Base-by-base conservation (phyloP, 2,888 invertebrate genomes). In the Cryptus viduatorius region DNA sequence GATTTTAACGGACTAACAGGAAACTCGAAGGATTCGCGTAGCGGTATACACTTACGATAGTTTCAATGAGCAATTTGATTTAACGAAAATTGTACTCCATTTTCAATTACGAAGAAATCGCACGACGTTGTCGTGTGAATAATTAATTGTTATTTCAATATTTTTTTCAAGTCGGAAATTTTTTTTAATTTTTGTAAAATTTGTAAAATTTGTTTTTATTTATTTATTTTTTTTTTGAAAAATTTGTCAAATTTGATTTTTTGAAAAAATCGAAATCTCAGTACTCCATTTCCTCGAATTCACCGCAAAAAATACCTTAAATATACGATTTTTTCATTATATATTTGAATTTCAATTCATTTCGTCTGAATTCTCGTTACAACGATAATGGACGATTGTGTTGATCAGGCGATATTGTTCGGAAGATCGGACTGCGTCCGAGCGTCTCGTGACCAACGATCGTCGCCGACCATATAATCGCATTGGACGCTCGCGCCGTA, bases 381-480 rank as follows among this genome's bases (percentile, higher is more conserved):
- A 61, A 61, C 59, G 14, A 61, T 31, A 61, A 61, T 29, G 29
- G 59, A 29, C 37, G 37, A 1, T 29, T 14, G 59, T 10, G 59
- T 61, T 61, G 59, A 31, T 61, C 29, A 12, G 14, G 5, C 59
- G 59, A 61, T 29, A 61, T 61, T 31, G n/a, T 61, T 61, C 59
- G 31, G 24, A 37, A 14, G 31, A 61, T 29, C 29, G n/a, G 59
- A 61, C 29, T 14, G 59, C 31, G 24, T 14, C 29, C 29, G 24
- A 56, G 56, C 56, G 56, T 24, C 56, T 4, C 56, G 19, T 16
- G 53, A 19, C 53, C 53, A 19, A 14, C 59, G 59, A 29, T 61
- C 59, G 59, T 61, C 59, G 59, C 4, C 59, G 37, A 37, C 37
- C 37, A 37, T 61, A 37, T 53, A 56, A 71, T 72, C 42, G 44